Evolutionary conservation across 2,797 vertebrate genomes (phyloP).

Genomic region (Acipenser oxyrinchus): DNA sequence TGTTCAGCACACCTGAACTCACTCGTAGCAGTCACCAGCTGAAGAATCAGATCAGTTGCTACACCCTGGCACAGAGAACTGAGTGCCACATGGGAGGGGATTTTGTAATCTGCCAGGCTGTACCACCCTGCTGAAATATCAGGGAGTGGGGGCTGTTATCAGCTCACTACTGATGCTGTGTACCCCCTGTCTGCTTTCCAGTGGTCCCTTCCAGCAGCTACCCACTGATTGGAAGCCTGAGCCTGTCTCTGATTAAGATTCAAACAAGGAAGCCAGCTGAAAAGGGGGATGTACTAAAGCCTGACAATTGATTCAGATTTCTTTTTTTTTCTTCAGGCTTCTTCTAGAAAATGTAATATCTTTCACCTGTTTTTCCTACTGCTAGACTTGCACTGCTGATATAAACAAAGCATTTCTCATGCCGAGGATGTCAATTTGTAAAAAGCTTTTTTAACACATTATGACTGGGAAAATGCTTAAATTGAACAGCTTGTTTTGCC

Average conservation of each 20-base stretch:
- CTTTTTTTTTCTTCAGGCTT: constrained; percentile 25
- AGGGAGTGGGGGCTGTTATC: constrained; percentile 36
- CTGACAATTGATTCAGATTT: constrained; percentile 29
- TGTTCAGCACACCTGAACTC: constrained; percentile 31
- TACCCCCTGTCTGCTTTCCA: constrained; percentile 44
- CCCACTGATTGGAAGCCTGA: constrained; percentile 50
- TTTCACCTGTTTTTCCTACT: neutral
- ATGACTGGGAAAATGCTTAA: too few relatives aligned
- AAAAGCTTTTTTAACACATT: too few relatives aligned
- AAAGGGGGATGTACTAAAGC: constrained; percentile 32
- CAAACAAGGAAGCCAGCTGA: constrained; percentile 35
- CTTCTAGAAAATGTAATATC: constrained; percentile 1
- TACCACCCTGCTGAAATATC: constrained; percentile 53
- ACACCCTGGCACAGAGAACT: constrained; percentile 63
- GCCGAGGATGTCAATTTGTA: too few relatives aligned
- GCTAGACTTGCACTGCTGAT: too few relatives aligned
- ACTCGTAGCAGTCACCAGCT: constrained; percentile 20
- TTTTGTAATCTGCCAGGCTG: constrained; percentile 71
- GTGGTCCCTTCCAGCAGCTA: constrained; percentile 56
- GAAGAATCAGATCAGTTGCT: constrained; percentile 53
- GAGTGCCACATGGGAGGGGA: constrained; percentile 67
- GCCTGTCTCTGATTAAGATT: constrained; percentile 41
- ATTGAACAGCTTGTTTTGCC: too few relatives aligned
- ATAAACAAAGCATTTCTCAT: too few relatives aligned
- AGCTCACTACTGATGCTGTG: constrained; percentile 45